Evolutionary conservation across 2,888 invertebrate genomes (phyloP).

Genomic region (Leptopterna dolabrata): DNA sequence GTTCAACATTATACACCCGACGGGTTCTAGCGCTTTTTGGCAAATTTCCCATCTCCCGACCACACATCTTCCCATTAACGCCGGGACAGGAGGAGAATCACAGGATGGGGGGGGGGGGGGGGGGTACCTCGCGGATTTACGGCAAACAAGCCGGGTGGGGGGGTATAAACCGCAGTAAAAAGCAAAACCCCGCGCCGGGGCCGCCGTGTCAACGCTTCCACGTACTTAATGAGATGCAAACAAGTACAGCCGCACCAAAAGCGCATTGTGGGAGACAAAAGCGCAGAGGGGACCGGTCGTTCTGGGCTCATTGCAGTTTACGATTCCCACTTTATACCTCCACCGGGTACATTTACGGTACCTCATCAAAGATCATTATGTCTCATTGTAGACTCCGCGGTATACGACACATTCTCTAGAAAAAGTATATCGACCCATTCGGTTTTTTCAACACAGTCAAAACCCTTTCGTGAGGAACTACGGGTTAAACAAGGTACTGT

Average conservation of each 20-base stretch:
- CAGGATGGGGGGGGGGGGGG: background rate
- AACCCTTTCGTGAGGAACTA: constrained; percentile 15
- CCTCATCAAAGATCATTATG: constrained; percentile 45
- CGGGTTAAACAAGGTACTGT: constrained; percentile 17
- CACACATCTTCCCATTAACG: background rate
- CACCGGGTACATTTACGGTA: constrained; percentile 3
- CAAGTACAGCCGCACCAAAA: constrained; percentile 8
- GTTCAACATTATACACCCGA: background rate
- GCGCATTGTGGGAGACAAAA: constrained; percentile 1
- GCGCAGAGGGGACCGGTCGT: background rate
- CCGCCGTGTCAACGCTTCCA: constrained; percentile 4
- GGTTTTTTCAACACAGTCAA: background rate
- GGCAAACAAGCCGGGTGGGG: background rate
- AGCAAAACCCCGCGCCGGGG: background rate
- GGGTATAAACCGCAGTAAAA: constrained; percentile 7
- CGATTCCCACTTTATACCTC: background rate
- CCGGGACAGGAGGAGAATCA: too few species aligned
- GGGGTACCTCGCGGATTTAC: background rate
- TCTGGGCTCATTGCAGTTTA: background rate
- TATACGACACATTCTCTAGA: background rate
- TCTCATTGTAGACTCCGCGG: constrained; percentile 19
- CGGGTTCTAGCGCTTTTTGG: background rate
- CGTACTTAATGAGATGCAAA: constrained; percentile 20
- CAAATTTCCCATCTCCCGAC: background rate
- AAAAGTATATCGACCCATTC: background rate